Conservation (phyloP, 2,113 vertebrate species). For the Laticauda laticaudata region DNA sequence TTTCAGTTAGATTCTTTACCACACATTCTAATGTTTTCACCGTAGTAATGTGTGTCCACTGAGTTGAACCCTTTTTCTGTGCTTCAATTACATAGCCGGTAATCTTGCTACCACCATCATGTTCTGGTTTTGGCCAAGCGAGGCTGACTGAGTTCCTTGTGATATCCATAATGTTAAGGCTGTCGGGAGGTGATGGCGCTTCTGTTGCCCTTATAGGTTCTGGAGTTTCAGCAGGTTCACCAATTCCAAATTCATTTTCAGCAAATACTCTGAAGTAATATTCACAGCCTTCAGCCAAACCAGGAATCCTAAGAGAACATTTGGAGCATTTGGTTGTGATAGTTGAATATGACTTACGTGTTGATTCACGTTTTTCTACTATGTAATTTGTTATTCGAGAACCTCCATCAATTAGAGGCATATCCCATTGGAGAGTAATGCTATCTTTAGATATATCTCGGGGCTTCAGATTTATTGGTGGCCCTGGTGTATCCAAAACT, state of each 20-base stretch:
- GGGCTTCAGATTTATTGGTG: conserved; percentile 92
- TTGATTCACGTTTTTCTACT: conserved; percentile 95
- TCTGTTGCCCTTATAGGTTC: conserved; percentile 93
- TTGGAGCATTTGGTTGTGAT: conserved; percentile 85
- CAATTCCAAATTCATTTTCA: conserved; percentile 97
- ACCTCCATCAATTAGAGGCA: conserved; percentile 94
- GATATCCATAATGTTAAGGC: conserved; percentile 89
- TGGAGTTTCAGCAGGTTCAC: conserved; percentile 87
- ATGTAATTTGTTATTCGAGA: conserved; percentile 95
- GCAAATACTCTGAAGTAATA: conserved; percentile 97
- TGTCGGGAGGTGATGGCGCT: conserved; percentile 88
- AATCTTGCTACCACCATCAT: conserved; percentile 94
- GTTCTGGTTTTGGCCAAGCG: conserved; percentile 94
- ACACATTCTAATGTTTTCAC: conserved; percentile 86
- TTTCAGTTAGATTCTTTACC: conserved; percentile 91
- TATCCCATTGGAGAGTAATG: conserved; percentile 92
- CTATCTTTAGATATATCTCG: conserved; percentile 90
- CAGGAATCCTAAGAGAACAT: conserved; percentile 83
- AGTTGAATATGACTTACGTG: conserved; percentile 92
- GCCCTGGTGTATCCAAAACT: conserved; percentile 94
- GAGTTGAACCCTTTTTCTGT: conserved; percentile 90
- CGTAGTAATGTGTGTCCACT: conserved; percentile 90
- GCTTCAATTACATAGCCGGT: conserved; percentile 96
- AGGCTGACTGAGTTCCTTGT: conserved; percentile 88
- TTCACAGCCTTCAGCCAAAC: conserved; percentile 90